These are phyloP conservation scores for Troides helena DNA, from an alignment of 2,888 invertebrate genomes.

Conservation along the genomic window DNA sequence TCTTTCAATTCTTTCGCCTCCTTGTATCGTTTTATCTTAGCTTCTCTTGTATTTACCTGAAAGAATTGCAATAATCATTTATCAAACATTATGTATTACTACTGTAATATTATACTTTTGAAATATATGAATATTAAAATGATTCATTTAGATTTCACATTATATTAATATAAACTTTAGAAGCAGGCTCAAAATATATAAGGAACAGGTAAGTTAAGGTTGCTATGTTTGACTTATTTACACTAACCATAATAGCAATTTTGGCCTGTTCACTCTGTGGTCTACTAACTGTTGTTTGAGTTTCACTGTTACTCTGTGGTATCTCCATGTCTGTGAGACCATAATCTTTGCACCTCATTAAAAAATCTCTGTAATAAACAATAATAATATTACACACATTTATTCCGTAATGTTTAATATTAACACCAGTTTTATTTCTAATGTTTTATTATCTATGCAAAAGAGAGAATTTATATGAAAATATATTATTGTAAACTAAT, in stretches of 20 bases:
- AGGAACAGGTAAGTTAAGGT: too few species aligned
- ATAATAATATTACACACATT: not conserved
- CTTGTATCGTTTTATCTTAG: constrained; percentile 88
- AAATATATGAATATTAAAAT: not conserved
- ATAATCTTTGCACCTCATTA: constrained; percentile 90
- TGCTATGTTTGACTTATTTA: not conserved
- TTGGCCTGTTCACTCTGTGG: constrained; percentile 62
- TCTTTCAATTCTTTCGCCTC: constrained; percentile 89
- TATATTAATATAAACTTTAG: too few species aligned
- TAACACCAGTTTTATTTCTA: too few species aligned
- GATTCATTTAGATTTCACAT: too few species aligned
- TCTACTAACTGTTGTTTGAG: constrained; percentile 37
- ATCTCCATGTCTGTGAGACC: constrained; percentile 83
- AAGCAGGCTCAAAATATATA: too few species aligned
- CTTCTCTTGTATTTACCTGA: constrained; percentile 83
- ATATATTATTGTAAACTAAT: too few species aligned
- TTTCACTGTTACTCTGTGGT: constrained; percentile 44
- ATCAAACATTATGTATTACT: not conserved
- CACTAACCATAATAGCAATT: constrained; percentile 63
- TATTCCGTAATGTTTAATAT: not conserved
- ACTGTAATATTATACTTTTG: not conserved
- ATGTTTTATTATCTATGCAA: too few species aligned
- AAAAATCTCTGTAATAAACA: constrained; percentile 83
- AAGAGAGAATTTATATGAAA: too few species aligned
- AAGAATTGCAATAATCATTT: constrained; percentile 29